Conservation (phyloP, 2,797 vertebrate species). For the Euthynnus affinis region DNA sequence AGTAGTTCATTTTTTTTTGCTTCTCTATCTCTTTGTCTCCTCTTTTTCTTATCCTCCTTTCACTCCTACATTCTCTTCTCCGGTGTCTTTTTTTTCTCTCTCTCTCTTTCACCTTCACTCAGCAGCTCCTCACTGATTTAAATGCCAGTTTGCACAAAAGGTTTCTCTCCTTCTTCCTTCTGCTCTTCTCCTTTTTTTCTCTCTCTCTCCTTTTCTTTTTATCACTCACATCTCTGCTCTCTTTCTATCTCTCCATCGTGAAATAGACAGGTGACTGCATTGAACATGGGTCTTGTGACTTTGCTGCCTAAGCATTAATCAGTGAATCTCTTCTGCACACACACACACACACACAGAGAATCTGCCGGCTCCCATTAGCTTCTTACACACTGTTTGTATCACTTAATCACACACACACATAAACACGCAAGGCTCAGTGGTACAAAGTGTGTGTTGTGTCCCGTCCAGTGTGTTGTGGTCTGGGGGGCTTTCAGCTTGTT, state of each 20-base stretch:
- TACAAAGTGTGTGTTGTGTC: slow-evolving; percentile 43
- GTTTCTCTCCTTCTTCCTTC: slow-evolving; percentile 19
- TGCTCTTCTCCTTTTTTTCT: neutral
- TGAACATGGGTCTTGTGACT: slow-evolving; percentile 54
- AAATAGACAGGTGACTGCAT: slow-evolving; percentile 47
- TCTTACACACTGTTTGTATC: slow-evolving; percentile 8
- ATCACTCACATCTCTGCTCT: neutral
- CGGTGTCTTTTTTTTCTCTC: neutral
- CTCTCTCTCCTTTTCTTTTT: neutral
- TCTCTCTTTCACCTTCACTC: slow-evolving; percentile 15
- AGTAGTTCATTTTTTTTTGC: slow-evolving; percentile 42
- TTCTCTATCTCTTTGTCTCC: slow-evolving; percentile 17
- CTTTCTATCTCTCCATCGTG: slow-evolving; percentile 13
- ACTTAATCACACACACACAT: slow-evolving; percentile 33
- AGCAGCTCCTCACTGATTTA: slow-evolving; percentile 22
- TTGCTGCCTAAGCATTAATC: slow-evolving; percentile 52
- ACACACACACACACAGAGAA: slow-evolving; percentile 5
- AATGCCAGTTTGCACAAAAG: slow-evolving; percentile 64
- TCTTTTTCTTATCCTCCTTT: neutral
- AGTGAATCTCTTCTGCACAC: slow-evolving; percentile 33
- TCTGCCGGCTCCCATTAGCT: slow-evolving; percentile 38
- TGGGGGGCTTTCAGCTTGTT: slow-evolving; percentile 40
- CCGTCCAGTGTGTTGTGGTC: slow-evolving; percentile 47
- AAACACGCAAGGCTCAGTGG: neutral
- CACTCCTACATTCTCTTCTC: neutral